A percentile compares a stretch with the other conserved stretches of the same genome.
These are phyloP conservation scores for Oligia fasciuncula DNA, from an alignment of 2,888 invertebrate species.

Conservation along the genomic window DNA sequence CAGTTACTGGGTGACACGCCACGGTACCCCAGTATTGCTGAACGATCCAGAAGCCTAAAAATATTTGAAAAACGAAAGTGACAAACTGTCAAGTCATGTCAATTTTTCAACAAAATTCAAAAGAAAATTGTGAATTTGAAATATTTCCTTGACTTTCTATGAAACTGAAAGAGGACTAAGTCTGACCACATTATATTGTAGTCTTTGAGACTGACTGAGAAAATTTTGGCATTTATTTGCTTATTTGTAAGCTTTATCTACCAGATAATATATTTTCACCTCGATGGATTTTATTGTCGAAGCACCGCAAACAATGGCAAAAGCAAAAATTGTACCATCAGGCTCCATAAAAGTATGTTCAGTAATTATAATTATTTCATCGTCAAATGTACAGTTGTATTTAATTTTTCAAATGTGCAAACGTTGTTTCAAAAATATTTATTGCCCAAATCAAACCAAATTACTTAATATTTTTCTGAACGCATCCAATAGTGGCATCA, in stretches of 20 bases:
- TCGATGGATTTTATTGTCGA: constrained; percentile 77
- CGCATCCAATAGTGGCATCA: constrained; percentile 79
- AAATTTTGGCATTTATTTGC: constrained; percentile 39
- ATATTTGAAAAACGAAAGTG: constrained; percentile 60
- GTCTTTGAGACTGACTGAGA: constrained; percentile 20
- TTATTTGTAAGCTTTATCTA: constrained; percentile 41
- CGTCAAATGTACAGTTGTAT: neutral
- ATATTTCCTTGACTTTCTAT: constrained; percentile 53
- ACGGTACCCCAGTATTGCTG: neutral
- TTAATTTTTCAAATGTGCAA: neutral
- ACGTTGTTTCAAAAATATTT: neutral
- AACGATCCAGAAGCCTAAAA: constrained; percentile 11
- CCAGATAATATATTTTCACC: constrained; percentile 24
- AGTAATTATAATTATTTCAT: neutral
- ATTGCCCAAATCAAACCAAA: neutral
- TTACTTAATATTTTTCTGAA: constrained; percentile 67
- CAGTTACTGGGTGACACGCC: neutral
- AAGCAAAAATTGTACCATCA: constrained; percentile 75
- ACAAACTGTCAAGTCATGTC: constrained; percentile 53
- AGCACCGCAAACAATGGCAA: constrained; percentile 74
- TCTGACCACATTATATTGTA: constrained; percentile 1
- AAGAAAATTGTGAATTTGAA: constrained; percentile 59
- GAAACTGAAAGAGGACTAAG: constrained; percentile 46
- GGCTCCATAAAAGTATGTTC: constrained; percentile 74
- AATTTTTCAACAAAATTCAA: constrained; percentile 60